These are phyloP conservation scores for Vandiemenella viatica DNA, from an alignment of 2,888 invertebrate species.

Conservation along the genomic window DNA sequence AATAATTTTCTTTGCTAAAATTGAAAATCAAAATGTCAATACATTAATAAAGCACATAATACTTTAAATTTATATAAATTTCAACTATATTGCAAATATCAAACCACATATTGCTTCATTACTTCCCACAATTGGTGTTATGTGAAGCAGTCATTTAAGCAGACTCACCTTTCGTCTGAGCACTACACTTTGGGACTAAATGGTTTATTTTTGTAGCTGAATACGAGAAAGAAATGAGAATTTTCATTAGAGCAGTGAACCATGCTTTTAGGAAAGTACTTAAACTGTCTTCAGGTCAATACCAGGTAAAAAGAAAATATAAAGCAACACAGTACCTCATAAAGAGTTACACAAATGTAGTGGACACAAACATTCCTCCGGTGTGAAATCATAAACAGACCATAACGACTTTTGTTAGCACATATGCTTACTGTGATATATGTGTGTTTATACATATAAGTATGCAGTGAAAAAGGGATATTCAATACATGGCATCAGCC, in stretches of 20 bases:
- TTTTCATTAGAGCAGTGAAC: not conserved
- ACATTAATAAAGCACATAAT: too few species aligned
- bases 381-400: not conserved
- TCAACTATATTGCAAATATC: too few species aligned
- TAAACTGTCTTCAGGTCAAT: not conserved
- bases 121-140: too few species aligned
- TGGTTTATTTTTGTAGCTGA: not conserved
- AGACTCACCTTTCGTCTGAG: too few species aligned
- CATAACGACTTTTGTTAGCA: constrained; percentile 3
- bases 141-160: too few species aligned
- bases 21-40: too few species aligned
- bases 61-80: too few species aligned
- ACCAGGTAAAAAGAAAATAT: not conserved
- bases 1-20: too few species aligned
- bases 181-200: too few species aligned
- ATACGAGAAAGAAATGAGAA: not conserved
- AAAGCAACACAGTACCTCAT: constrained; percentile 10
- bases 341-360: not conserved
- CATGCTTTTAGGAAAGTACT: not conserved
- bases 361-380: not conserved
- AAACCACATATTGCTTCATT: too few species aligned
- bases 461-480: constrained; percentile 6
- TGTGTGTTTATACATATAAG: constrained; percentile 11
- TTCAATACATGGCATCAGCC: constrained; percentile 1
- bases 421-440: constrained; percentile 16